Evolutionary conservation across 1,140 invertebrate genomes (phyloP), one percentile per base, ranked within the genome.

Genomic region (Drosophila yakuba): DNA sequence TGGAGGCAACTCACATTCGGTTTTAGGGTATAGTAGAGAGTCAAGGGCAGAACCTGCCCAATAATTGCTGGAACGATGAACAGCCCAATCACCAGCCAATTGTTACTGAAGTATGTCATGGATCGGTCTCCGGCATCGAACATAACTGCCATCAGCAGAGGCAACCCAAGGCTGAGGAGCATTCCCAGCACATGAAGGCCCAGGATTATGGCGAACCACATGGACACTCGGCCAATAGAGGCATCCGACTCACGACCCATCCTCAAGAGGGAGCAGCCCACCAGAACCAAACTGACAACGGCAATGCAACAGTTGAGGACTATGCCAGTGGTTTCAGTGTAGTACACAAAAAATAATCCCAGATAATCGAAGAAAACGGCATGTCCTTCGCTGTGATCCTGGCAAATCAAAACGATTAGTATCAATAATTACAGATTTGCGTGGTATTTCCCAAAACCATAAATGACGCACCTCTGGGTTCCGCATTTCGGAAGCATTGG

Each of bases 281-380:
- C 74, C 74, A 93, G 92, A 58, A 60, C 17, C 15, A 88, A 41
- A n/a, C 80, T 80, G 4, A 94, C 84, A 50, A 93, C 93, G 72
- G 95, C 93, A 80, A 94, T 92, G 69, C 89, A 77, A n/a, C 94
- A 74, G 91, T 95, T 95, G 10, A 96, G 91, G 66, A 94, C 81
- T 67, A 93, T 93, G 6, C 94, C 94, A 6, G 94, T 86, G 41
- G 93, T 91, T 80, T 95, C 93, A 12, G 94, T 93, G 93, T 95
- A 95, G 66, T 93, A 90, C 7, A 96, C 91, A 50, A 97, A 94
- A 80, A 96, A 96, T 5, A 94, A 93, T 4, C 96, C 96, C 20
- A 97, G 80, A 79, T 97, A 94, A 91, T 97, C 97, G 92, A 96
- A 97, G 86, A 96, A 97, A 1, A 97, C 95, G 44, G 96, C 93